Conservation (phyloP, 2,888 invertebrate species). For the Odontomyia ornata region DNA sequence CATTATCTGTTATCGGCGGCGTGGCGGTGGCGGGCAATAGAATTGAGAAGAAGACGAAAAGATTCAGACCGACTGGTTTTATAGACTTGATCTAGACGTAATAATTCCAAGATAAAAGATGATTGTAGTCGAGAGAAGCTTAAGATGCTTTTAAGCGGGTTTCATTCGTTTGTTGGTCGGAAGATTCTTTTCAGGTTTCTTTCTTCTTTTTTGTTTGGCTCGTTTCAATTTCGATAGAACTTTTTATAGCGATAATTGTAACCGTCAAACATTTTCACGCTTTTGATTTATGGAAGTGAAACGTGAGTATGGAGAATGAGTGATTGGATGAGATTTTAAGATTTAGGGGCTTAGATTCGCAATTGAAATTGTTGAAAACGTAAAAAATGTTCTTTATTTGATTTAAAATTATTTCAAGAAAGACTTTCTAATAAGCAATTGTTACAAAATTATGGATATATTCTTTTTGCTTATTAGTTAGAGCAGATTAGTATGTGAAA, state of each 20-base stretch:
- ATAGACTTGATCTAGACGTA: conserved; percentile 1
- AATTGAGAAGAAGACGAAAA: background rate
- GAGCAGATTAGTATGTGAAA: too few relatives aligned
- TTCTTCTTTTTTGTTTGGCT: background rate
- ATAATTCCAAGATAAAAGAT: background rate
- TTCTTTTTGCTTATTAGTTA: too few relatives aligned
- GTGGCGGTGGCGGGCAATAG: background rate
- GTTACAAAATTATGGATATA: too few relatives aligned
- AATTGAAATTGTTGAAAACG: too few relatives aligned
- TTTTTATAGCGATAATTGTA: background rate
- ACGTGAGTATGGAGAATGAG: background rate
- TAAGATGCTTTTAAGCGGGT: background rate
- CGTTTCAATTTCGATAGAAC: background rate
- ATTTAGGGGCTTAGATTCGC: too few relatives aligned
- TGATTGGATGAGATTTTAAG: background rate
- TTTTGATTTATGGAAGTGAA: background rate
- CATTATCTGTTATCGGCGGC: background rate
- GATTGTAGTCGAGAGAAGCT: background rate
- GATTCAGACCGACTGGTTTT: background rate
- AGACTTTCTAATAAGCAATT: too few relatives aligned
- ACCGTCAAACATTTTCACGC: background rate
- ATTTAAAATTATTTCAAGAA: too few relatives aligned
- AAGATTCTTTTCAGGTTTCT: background rate
- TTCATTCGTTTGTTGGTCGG: background rate
- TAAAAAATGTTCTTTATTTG: too few relatives aligned